phyloP scores from a whole-genome alignment of 2,113 vertebrate genomes.

The Piliocolobus tephrosceles region DNA sequence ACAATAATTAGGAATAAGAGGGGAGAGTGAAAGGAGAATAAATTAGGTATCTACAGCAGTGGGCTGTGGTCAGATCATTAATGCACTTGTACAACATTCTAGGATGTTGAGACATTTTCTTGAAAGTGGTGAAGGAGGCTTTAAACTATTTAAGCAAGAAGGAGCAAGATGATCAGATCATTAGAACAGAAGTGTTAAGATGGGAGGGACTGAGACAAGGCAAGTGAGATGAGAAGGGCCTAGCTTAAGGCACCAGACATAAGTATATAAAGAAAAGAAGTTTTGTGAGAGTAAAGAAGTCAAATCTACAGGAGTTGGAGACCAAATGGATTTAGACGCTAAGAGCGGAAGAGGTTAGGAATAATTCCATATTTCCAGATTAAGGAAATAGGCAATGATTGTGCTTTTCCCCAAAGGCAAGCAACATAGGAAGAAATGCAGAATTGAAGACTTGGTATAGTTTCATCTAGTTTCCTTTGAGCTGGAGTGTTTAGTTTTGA shows the following conservation, averaged over 20 bases:
- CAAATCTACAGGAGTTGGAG: neutral
- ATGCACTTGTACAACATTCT: too few species aligned
- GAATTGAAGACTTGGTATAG: neutral
- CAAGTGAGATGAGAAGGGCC: neutral
- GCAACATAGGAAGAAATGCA: neutral
- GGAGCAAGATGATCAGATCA: too few species aligned
- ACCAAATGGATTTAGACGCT: neutral
- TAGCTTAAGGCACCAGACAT: neutral
- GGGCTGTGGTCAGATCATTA: too few species aligned
- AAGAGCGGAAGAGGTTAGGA: neutral
- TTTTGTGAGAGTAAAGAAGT: neutral
- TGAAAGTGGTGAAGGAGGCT: too few species aligned
- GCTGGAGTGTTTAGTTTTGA: neutral
- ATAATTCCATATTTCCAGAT: neutral
- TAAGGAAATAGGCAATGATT: neutral
- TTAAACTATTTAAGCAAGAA: too few species aligned
- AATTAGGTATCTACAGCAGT: too few species aligned
- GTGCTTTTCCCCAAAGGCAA: neutral
- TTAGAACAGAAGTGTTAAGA: too few species aligned
- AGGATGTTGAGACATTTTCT: too few species aligned
- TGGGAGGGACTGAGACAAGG: neutral
- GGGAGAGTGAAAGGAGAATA: too few species aligned
- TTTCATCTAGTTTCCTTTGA: neutral
- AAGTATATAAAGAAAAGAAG: neutral
- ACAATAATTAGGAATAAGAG: too few species aligned